These are phyloP conservation scores for Agonum fuliginosum DNA, from an alignment of 2,888 invertebrate species.

Conservation along the genomic window DNA sequence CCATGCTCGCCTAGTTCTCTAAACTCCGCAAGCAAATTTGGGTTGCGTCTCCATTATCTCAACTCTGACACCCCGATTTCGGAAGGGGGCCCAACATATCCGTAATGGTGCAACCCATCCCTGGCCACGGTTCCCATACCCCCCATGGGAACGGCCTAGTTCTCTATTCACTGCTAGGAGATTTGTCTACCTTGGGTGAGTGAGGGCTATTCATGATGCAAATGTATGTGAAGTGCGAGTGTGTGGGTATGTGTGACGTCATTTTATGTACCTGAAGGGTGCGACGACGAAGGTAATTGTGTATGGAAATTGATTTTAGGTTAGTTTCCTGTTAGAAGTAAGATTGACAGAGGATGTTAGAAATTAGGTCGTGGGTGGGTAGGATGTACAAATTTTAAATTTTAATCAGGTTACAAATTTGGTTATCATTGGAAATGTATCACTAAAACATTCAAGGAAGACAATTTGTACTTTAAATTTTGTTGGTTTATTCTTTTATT, in stretches of 20 bases:
- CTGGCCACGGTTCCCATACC: slow-evolving; percentile 25
- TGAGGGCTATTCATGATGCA: slow-evolving; percentile 26
- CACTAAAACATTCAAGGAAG: too few relatives aligned
- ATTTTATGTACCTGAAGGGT: slow-evolving; percentile 34
- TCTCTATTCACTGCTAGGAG: slow-evolving; percentile 42
- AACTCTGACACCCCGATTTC: slow-evolving; percentile 13
- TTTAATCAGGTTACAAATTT: too few relatives aligned
- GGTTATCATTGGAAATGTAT: too few relatives aligned
- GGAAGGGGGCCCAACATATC: slow-evolving; percentile 4
- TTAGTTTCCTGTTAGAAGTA: slow-evolving; percentile 17
- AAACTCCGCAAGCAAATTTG: slow-evolving; percentile 7
- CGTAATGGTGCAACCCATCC: slow-evolving; percentile 35
- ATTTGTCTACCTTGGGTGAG: slow-evolving; percentile 29
- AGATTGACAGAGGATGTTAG: not conserved
- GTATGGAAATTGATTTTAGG: slow-evolving; percentile 35
- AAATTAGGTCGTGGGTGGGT: slow-evolving; percentile 4
- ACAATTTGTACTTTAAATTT: too few relatives aligned
- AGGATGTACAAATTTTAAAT: not conserved
- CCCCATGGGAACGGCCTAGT: slow-evolving; percentile 49
- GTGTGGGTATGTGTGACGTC: slow-evolving; percentile 11
- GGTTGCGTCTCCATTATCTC: slow-evolving; percentile 35
- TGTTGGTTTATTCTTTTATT: too few relatives aligned
- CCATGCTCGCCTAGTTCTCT: too few relatives aligned
- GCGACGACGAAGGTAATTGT: slow-evolving; percentile 9
- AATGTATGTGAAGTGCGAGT: not conserved